Evolutionary conservation across 2,113 vertebrate species (phyloP).

Genomic region (Urocitellus parryii): DNA sequence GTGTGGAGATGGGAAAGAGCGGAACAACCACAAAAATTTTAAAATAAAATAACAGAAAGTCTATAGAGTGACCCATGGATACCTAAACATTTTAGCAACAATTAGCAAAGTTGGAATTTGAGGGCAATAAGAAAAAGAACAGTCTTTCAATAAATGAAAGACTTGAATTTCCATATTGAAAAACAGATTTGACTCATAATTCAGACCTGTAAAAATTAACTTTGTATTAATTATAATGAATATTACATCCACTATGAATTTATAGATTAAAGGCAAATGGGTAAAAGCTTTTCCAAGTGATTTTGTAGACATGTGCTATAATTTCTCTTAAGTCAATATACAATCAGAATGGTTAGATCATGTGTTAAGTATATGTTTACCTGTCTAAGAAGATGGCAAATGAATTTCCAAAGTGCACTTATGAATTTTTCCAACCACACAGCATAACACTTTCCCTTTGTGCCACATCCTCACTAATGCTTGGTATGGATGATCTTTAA

Average conservation of each 20-base stretch:
- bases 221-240: background rate
- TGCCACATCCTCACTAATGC: background rate
- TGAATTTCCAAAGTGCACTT: background rate
- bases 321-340: background rate
- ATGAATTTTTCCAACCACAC: background rate
- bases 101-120: background rate
- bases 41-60: background rate
- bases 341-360: background rate
- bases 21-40: no score
- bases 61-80: no score
- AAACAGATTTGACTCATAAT: background rate
- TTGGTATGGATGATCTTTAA: background rate
- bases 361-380: background rate
- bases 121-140: background rate
- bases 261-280: background rate
- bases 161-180: background rate
- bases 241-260: background rate
- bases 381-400: background rate
- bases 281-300: background rate
- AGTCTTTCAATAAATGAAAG: background rate
- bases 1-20: background rate
- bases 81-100: background rate
- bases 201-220: background rate
- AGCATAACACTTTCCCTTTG: background rate
- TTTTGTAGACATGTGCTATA: background rate